Conservation (phyloP, 1,140 invertebrate genomes). For the Brachionus sp. region DNA sequence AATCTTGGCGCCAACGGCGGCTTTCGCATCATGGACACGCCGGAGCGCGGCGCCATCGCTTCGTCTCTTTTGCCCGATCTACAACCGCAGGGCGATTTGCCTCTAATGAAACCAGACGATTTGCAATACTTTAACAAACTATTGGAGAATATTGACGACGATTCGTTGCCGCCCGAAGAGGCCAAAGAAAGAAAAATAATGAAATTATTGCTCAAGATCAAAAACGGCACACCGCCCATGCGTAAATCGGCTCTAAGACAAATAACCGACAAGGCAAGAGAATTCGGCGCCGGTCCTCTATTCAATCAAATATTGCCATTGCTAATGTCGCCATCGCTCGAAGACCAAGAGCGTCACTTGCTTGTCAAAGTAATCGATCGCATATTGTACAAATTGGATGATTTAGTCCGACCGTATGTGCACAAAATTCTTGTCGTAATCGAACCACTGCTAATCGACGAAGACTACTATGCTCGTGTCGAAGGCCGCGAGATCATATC, state of each 20-base stretch:
- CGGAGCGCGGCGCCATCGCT: conserved; percentile 68
- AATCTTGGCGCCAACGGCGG: conserved; percentile 70
- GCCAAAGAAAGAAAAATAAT: conserved; percentile 98
- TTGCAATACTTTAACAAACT: conserved; percentile 99
- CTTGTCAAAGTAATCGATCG: conserved; percentile 98
- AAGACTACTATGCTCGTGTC: conserved; percentile 98
- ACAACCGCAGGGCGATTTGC: conserved; percentile 92
- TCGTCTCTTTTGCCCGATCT: conserved; percentile 78
- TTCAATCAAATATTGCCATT: conserved; percentile 98
- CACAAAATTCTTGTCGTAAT: conserved; percentile 99
- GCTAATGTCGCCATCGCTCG: conserved; percentile 96
- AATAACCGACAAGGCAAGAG: conserved; percentile 77
- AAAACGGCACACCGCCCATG: conserved; percentile 99
- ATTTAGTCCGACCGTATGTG: conserved; percentile 95
- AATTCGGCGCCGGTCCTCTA: conserved; percentile 94
- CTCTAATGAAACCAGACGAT: conserved; percentile 98
- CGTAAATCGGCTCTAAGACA: conserved; percentile 69
- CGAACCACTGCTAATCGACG: conserved; percentile 95
- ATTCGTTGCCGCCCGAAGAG: conserved; percentile 87
- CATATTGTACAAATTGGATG: conserved; percentile 96
- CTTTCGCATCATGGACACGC: conserved; percentile 83
- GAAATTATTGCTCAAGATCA: conserved; percentile 95
- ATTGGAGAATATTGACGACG: conserved; percentile 94
- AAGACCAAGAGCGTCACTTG: conserved; percentile 97
- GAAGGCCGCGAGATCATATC: conserved; percentile 99